Evolutionary conservation across 2,797 vertebrate species (phyloP), one percentile per base, ranked within the genome.

Genomic region (Florisuga fusca): DNA sequence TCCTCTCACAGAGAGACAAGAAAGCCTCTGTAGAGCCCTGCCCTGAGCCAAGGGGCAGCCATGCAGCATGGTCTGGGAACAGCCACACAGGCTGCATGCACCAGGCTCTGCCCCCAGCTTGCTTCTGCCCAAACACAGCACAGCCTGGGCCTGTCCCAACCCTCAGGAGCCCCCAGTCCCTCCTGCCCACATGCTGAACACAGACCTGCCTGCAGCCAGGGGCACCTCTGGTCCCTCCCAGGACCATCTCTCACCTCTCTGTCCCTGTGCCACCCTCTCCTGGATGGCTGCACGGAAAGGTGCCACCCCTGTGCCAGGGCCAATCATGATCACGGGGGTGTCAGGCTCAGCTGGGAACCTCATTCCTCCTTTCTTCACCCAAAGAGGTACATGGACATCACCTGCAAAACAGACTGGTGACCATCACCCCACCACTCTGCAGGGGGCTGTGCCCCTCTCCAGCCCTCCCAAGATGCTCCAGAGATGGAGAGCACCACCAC

Each of bases 251-350:
- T 95, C 93, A 97, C 96, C 96, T 94, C 75, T 53, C 1, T 1
- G 0, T 23, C 98, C 98, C 71, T 97, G 98, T 10, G 98, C 97
- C 6, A 94, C 97, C 23, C 99, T 98, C 95, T 99, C 99, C 87
- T 99, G 98, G 59, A 99, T 46, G 0, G 97, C 98, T 1, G 99
- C 98, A 94, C 99, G 98, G 97, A 99, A 99, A 12, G 99, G 99
- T 0, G 99, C 99, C 84, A 99, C 99, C 5, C 99, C 99, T 0
- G 99, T 99, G 73, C 99, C 99, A 2, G 99, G 99, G 66, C 99
- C 99, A 27, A 99, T 99, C 99, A 99, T 98, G 62, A 99, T 97
- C 81, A 98, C 97, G 0, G 99, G 98, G 3, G 94, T 98, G 64
- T 96, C 90, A 7, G 84, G 89, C 2, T 98, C 97, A 38, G 85